These are phyloP conservation scores for Tauraco hartlaubi DNA, from an alignment of 2,797 vertebrate species.

Conservation along the genomic window DNA sequence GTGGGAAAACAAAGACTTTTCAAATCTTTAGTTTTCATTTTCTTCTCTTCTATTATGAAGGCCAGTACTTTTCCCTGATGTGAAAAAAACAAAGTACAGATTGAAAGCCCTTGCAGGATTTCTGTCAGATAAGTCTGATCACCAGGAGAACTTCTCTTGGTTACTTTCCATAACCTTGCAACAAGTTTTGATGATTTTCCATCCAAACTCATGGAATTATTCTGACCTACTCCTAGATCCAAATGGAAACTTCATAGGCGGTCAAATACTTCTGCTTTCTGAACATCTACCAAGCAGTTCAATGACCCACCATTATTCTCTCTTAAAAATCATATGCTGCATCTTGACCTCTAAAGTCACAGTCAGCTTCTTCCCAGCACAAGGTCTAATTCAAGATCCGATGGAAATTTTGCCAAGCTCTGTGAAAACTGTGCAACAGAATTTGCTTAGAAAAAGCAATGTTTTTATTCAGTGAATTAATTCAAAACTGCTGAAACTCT, in stretches of 20 bases:
- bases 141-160: neutral
- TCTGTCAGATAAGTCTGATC: neutral
- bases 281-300: neutral
- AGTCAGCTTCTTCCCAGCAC: slow-evolving; percentile 7
- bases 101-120: neutral
- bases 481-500: neutral
- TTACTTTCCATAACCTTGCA: neutral
- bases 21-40: neutral
- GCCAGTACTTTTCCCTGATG: neutral
- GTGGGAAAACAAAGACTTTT: slow-evolving; percentile 47
- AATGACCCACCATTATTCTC: neutral
- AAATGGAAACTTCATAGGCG: neutral
- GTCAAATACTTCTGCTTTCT: neutral
- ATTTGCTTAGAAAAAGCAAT: neutral
- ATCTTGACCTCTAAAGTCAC: neutral
- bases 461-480: slow-evolving; percentile 6
- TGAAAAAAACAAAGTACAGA: neutral
- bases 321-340: neutral
- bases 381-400: slow-evolving; percentile 13
- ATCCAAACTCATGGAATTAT: neutral
- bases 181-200: neutral
- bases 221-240: neutral
- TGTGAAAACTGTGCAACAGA: neutral
- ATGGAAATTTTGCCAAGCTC: neutral
- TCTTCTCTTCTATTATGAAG: neutral